A percentile compares a stretch with the other conserved stretches of the same genome.
Conservation (phyloP, 2,888 invertebrate genomes). For the Dorcus parallelipipedus region DNA sequence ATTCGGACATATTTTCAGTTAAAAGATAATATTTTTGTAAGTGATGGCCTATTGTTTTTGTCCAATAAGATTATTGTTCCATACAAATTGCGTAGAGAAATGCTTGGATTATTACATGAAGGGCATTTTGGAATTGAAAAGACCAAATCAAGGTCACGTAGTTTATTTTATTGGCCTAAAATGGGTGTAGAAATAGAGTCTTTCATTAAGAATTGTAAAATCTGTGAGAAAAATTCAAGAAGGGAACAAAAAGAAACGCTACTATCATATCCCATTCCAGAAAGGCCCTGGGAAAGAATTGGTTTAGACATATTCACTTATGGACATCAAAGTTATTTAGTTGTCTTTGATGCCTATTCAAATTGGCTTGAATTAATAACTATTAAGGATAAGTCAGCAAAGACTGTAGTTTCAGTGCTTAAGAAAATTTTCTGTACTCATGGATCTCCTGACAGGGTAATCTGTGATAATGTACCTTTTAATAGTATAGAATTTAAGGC, state of each 20-base stretch:
- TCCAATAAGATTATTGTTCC: not conserved
- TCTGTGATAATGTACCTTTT: conserved; percentile 6
- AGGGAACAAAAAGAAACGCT: not conserved
- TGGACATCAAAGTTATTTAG: not conserved
- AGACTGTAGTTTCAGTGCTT: no score
- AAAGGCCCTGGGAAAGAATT: conserved; percentile 5
- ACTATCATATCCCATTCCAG: not conserved
- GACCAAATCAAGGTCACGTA: not conserved
- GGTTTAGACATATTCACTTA: conserved; percentile 4
- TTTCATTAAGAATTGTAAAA: not conserved
- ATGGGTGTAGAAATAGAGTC: not conserved
- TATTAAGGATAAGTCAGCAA: no score
- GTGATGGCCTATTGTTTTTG: no score
- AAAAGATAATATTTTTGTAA: no score
- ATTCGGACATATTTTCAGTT: no score
- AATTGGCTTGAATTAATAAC: no score
- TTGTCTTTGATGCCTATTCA: not conserved
- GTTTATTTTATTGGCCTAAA: not conserved
- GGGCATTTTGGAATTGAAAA: not conserved
- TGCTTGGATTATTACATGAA: not conserved
- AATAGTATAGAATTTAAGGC: not conserved
- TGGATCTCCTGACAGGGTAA: not conserved
- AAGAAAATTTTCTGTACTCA: no score
- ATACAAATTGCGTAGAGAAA: not conserved
- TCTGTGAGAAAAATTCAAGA: not conserved